phyloP scores from a whole-genome alignment of 2,888 invertebrate species.

The Ephialtes manifestator region DNA sequence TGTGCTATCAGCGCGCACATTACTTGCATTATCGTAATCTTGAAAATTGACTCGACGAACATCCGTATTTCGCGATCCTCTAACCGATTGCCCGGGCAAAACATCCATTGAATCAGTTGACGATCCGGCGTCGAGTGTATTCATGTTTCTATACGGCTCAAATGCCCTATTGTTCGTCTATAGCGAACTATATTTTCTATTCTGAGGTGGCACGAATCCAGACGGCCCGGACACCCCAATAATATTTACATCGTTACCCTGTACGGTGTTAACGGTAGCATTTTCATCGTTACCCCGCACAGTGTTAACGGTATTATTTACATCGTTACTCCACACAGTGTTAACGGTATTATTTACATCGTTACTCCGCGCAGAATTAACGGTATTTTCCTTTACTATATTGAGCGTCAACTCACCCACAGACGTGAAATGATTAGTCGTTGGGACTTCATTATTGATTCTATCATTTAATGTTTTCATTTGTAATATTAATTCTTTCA shows the following conservation, averaged over 20 bases:
- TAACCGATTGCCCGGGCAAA: neutral
- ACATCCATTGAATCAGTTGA: neutral
- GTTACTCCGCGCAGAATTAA: neutral
- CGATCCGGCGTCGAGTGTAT: neutral
- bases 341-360: too few relatives aligned
- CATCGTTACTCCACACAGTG: too few relatives aligned
- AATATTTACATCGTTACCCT: neutral
- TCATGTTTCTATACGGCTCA: too few relatives aligned
- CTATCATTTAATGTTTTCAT: too few relatives aligned
- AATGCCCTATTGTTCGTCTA: conserved; percentile 10
- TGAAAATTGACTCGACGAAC: conserved; percentile 5
- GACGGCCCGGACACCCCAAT: neutral
- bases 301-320: neutral
- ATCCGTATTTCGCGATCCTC: neutral
- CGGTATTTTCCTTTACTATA: too few relatives aligned
- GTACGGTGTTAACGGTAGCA: neutral
- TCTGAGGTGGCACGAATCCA: neutral
- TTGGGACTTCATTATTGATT: too few relatives aligned
- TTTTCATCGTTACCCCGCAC: neutral
- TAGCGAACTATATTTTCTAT: neutral
- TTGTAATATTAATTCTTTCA: too few relatives aligned
- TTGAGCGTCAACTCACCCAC: neutral
- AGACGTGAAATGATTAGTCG: conserved; percentile 6
- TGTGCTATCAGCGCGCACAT: neutral
- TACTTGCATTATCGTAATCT: neutral